Percentiles rank a stretch among this genome's conserved stretches.
phyloP scores from a whole-genome alignment of 2,797 vertebrate genomes.

The Intellagama lesueurii region DNA sequence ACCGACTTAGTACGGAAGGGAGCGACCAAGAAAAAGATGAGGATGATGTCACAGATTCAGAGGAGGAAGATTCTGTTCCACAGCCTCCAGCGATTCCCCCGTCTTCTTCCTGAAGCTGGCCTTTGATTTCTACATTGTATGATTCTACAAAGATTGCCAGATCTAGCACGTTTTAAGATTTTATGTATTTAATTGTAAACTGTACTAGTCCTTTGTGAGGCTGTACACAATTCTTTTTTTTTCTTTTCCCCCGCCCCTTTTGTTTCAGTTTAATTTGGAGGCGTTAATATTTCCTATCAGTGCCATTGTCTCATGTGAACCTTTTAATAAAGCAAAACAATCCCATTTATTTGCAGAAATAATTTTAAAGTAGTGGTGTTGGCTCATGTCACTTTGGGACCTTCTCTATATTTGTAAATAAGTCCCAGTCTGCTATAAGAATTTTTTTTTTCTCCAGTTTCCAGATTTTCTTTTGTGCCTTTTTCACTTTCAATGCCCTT shows the following conservation, averaged over 20 bases:
- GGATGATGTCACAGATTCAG: conserved; percentile 92
- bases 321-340: conserved; percentile 71
- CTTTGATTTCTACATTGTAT: conserved; percentile 49
- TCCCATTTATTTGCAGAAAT: conserved; percentile 67
- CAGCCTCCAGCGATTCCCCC: conserved; percentile 76
- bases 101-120: conserved; percentile 77
- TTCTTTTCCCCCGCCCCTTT: conserved; percentile 51
- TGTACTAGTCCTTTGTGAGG: conserved; percentile 86
- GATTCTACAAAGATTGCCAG: conserved; percentile 62
- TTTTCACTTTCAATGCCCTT: conserved; percentile 84
- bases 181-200: conserved; percentile 86
- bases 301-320: conserved; percentile 74
- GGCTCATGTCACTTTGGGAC: conserved; percentile 73
- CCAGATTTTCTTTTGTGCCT: conserved; percentile 91
- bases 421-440: conserved; percentile 73
- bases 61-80: conserved; percentile 92
- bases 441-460: conserved; percentile 75
- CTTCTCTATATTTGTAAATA: conserved; percentile 78
- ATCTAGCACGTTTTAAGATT: conserved; percentile 83
- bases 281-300: conserved; percentile 69
- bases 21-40: conserved; percentile 96
- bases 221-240: conserved; percentile 79
- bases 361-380: conserved; percentile 72
- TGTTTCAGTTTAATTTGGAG: conserved; percentile 66
- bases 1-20: conserved; percentile 95